These are phyloP conservation scores for Engraulis encrasicolus DNA, from an alignment of 2,113 vertebrate genomes.

Conservation along the genomic window DNA sequence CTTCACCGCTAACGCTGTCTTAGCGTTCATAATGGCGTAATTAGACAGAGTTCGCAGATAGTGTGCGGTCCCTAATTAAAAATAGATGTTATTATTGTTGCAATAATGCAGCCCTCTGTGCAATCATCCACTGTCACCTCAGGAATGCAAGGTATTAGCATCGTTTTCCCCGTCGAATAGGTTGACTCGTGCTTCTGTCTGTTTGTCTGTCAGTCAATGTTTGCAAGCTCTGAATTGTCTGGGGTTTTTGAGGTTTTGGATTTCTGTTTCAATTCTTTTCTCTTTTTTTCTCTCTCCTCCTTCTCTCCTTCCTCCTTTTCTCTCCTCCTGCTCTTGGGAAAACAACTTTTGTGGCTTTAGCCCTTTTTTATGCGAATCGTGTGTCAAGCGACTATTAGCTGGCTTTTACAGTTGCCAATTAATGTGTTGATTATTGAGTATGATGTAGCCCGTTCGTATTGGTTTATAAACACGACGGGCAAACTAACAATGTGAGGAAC, in stretches of 20 bases:
- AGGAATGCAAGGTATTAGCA: constrained; percentile 48
- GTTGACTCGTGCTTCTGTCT: constrained; percentile 12
- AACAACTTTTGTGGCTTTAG: no score
- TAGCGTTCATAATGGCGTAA: constrained; percentile 65
- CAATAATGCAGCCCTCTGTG: constrained; percentile 70
- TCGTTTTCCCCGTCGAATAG: constrained; percentile 36
- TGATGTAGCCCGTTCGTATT: neutral
- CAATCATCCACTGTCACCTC: constrained; percentile 63
- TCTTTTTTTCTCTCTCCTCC: neutral
- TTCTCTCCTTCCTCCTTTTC: no score
- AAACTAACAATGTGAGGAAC: neutral
- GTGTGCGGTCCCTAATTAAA: constrained; percentile 60
- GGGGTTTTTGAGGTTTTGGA: constrained; percentile 5
- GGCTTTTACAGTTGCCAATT: neutral
- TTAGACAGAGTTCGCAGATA: constrained; percentile 72
- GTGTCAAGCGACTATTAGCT: neutral
- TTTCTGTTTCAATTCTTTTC: neutral
- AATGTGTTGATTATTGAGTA: neutral
- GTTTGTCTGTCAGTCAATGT: constrained; percentile 36
- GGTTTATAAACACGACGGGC: neutral
- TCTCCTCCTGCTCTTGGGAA: neutral
- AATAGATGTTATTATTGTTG: constrained; percentile 68
- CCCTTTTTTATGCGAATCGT: no score
- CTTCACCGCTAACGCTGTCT: constrained; percentile 66
- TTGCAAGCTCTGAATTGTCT: constrained; percentile 20